Percentiles rank a stretch among this genome's conserved stretches.
Conservation (phyloP, 2,113 vertebrate species). For the Strigops habroptila region DNA sequence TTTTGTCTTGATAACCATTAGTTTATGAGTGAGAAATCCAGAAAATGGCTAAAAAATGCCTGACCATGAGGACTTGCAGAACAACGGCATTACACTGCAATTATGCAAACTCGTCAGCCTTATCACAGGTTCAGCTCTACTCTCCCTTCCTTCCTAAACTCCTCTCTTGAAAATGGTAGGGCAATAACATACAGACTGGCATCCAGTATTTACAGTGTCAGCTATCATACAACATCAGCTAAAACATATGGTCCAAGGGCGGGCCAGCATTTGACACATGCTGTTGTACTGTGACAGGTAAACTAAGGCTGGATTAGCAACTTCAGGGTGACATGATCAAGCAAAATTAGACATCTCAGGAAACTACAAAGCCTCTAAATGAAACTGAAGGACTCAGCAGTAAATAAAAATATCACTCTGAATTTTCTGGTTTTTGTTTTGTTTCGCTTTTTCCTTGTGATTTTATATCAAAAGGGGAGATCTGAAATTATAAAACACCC, state of each 20-base stretch:
- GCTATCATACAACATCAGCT: background rate
- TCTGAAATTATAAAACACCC: background rate
- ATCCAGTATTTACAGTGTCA: background rate
- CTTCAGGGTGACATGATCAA: background rate
- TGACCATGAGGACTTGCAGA: background rate
- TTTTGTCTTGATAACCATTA: background rate
- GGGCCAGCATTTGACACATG: background rate
- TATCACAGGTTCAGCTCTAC: background rate
- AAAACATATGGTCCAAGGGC: background rate
- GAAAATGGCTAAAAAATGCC: background rate
- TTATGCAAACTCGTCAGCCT: background rate
- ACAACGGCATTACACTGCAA: background rate
- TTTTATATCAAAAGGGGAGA: background rate
- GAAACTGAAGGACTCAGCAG: background rate
- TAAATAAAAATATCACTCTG: background rate
- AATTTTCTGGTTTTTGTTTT: background rate
- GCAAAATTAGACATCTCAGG: background rate
- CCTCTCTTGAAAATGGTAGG: background rate
- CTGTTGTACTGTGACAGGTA: background rate
- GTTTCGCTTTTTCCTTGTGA: background rate
- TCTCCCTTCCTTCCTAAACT: constrained; percentile 10
- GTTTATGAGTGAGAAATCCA: background rate
- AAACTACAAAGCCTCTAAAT: background rate
- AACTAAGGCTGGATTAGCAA: background rate
- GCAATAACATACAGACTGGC: background rate